Evolutionary conservation across 2,888 invertebrate species (phyloP).

Genomic region (Pandemis heparana): DNA sequence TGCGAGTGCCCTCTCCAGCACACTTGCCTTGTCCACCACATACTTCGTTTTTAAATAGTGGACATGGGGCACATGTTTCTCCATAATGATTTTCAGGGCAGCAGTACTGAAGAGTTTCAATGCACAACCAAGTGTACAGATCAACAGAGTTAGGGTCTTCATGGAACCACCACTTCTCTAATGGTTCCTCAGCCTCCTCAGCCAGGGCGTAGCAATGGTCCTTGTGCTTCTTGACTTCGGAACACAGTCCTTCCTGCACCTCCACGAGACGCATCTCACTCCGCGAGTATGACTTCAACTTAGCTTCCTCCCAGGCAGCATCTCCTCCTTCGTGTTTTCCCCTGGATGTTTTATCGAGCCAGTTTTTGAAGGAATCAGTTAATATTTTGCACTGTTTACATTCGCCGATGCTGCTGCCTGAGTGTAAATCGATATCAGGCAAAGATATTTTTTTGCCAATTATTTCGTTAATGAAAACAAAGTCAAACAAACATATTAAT

Average conservation of each 20-base stretch:
- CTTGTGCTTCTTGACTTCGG: conserved; percentile 88
- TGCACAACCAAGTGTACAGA: conserved; percentile 89
- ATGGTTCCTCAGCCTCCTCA: conserved; percentile 91
- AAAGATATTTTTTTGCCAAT: conserved; percentile 51
- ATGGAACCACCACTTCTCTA: conserved; percentile 97
- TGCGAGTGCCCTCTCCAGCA: conserved; percentile 95
- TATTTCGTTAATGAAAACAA: conserved; percentile 52
- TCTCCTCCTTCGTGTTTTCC: conserved; percentile 97
- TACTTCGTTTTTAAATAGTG: conserved; percentile 78
- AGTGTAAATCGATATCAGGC: conserved; percentile 46
- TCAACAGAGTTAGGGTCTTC: conserved; percentile 77
- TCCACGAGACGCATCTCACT: conserved; percentile 97
- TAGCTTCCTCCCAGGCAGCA: conserved; percentile 96
- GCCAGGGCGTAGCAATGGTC: conserved; percentile 93
- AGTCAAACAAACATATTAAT: conserved; percentile 45
- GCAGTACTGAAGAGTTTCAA: conserved; percentile 91
- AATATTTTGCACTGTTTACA: conserved; percentile 91
- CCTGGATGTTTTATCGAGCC: conserved; percentile 92
- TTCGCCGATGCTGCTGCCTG: conserved; percentile 52
- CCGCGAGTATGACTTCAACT: conserved; percentile 91
- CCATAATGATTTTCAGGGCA: conserved; percentile 95
- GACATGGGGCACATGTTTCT: conserved; percentile 91
- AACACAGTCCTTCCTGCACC: conserved; percentile 95
- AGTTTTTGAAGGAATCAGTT: conserved; percentile 91
- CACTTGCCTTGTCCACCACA: conserved; percentile 93